These are phyloP conservation scores for Melanotaenia nigrans DNA, from an alignment of 2,797 vertebrate genomes.

Conservation along the genomic window DNA sequence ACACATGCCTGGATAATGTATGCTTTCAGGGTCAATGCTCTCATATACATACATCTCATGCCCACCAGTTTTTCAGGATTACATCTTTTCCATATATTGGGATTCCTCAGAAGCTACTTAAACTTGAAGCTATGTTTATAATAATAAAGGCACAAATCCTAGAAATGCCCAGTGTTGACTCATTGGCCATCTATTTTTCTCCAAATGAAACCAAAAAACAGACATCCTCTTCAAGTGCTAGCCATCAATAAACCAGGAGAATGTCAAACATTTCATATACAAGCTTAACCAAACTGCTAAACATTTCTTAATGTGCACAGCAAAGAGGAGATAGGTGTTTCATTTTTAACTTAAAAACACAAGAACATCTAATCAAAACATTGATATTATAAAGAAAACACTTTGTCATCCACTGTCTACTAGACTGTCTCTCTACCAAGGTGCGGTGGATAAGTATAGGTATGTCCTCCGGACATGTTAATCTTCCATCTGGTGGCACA, in stretches of 20 bases:
- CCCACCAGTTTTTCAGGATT: slow-evolving; percentile 9
- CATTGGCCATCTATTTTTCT: neutral
- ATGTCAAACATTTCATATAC: slow-evolving; percentile 2
- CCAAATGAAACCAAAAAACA: slow-evolving; percentile 12
- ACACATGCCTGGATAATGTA: slow-evolving; percentile 43
- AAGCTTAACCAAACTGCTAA: neutral
- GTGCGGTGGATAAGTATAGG: neutral
- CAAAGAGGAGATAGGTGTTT: too few relatives aligned
- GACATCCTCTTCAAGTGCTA: neutral
- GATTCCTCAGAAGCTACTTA: slow-evolving; percentile 3
- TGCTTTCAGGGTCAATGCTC: slow-evolving; percentile 27
- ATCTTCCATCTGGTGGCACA: slow-evolving; percentile 16
- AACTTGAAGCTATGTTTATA: slow-evolving; percentile 7
- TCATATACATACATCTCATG: neutral
- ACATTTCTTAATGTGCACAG: neutral
- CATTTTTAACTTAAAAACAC: neutral
- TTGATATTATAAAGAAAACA: neutral
- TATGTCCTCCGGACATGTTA: slow-evolving; percentile 9
- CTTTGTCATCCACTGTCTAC: neutral
- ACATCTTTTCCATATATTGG: slow-evolving; percentile 10
- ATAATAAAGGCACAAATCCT: neutral
- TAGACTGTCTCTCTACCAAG: neutral
- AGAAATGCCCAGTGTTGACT: slow-evolving; percentile 26
- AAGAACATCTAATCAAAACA: neutral
- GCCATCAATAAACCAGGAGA: neutral